Evolutionary conservation across 1,140 invertebrate species (phyloP), one percentile per base, ranked within the genome.

Genomic region (Pseudomyrmex dendroicus): DNA sequence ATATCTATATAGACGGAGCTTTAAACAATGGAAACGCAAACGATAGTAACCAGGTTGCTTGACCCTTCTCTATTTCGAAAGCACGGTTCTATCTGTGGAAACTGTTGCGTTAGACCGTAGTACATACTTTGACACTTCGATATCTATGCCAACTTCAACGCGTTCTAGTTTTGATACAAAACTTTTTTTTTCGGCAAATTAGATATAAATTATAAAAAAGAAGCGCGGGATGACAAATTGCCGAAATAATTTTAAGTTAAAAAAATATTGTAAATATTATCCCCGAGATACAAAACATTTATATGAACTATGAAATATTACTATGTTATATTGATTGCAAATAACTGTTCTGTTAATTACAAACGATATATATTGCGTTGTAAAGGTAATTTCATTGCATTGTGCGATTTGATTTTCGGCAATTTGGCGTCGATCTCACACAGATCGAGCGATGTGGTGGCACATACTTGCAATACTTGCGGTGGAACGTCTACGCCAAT

Each of bases 381-480:
- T 46, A 13, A 44, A 66, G 54, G 10, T 48, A 50, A 74, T 63
- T 17, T 76, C 20, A 50, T 63, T 48, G 7, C 15, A 46, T 4
- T 15, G 20, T 22, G 9, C 15, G 62, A 80, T 25, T 78, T 20
- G 52, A 57, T 66, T n/a, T 57, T 68, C 15, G 54, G 44, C 66
- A 72, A 72, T 80, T 80, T 72, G 48, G 44, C 44, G 46, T 62
- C 54, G 54, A 59, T 57, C 66, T 44, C 35, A 7, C 35, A 7
- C 54, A 50, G 56, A 78, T 78, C 52, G 17, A n/a, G 56, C 66
- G 20, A 57, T 17, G 25, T 17, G 17, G 54, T 44, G 20, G n/a
- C 89, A 89, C 90, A 91, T 93, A 97, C 97, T 95, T 97, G 96
- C 73, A 98, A 94, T 72, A 97, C 97, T 95, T 97, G 97, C 52